Evolutionary conservation across 2,113 vertebrate genomes (phyloP), one percentile per base, ranked within the genome.

Genomic region (Cyanoderma ruficeps): DNA sequence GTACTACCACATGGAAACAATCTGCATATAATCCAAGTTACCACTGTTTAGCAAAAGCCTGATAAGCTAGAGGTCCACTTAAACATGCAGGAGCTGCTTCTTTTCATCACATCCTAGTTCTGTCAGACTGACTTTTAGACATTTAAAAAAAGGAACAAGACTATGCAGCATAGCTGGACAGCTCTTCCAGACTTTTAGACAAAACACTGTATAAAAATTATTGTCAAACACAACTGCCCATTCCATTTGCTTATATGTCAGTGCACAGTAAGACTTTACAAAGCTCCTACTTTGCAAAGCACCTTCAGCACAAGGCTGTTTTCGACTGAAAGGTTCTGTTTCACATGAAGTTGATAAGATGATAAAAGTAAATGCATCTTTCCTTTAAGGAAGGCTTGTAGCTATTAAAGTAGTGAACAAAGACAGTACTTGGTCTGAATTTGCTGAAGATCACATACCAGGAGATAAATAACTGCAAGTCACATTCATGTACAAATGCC

Each of bases 351-450:
- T 41, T 70, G 52, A 30, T 59, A 84, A 76, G 42, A 67, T 18
- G 39, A 88, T 69, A 86, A 74, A 87, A 74, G 67, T 64, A 76
- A 88, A 79, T 61, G 15, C 0, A 0, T 35, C 44, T 90, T 89
- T 87, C 53, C 75, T 90, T 94, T 74, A 94, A 94, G 53, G 33
- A 55, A 90, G 52, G 4, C 63, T 83, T 72, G 39, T 70, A 74
- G 59, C 39, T 81, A 88, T 74, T 77, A 83, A 93, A 77, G 60
- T 41, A 53, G 31, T 37, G 60, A 93, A 91, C 50, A 89, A 83
- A 92, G 85, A 78, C 60, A 70, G 37, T 68, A 84, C 42, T 91
- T 88, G 44, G 59, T 79, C 68, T 80, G 63, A 89, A 87, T 96
- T 92, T 95, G 55, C 37, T 70, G 25, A 92, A 49, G 52, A 76